Base-by-base conservation (phyloP, 2,113 vertebrate genomes). In the Mormoops blainvillei region DNA sequence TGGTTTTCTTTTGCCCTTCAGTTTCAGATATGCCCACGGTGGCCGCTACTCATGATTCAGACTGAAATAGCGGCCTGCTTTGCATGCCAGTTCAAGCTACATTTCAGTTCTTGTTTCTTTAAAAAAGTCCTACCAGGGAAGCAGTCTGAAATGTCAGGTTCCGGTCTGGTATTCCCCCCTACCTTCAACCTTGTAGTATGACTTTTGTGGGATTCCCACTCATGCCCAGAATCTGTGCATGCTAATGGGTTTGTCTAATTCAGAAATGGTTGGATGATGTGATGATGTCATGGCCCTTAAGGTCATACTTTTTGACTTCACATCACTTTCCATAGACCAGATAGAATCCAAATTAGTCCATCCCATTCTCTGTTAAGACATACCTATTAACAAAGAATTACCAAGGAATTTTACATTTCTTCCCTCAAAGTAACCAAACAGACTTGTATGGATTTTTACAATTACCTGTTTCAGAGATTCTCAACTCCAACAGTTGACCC, bases 21-120 rank as follows among this genome's bases (percentile, higher is more conserved):
- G 85, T 90, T 94, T 97, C 91, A 68, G 76, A 80, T 38, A 61
- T 20, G 88, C 54, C 81, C 36, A 4, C 45, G 2, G 38, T 38
- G 84, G 84, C 43, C 87, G 50, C 58, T 74, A 82, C 85, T 91
- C 90, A 87, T 95, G 96, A 98, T 95, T 98, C 90, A 98, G 93
- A 98, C 96, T 95, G 97, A 98, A 98, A 98, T 96, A 97, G 90
- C 43, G 24, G 54, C 90, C 94, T 96, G 56, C 33, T 98, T 98
- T 98, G 97, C 97, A 96, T 98, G 86, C 89, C 73, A 45, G 63
- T 83, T 84, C 95, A 94, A 71, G 67, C 67, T 86, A 52, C 76
- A 97, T 98, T 96, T 98, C 98, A 83, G 96, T 98, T 98, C 98
- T 97, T 97, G 89, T 97, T 98, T 98, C 97, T 97, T 50, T 97